Evolutionary conservation across 1,140 invertebrate genomes (phyloP), one percentile per base, ranked within the genome.

Genomic region (Neocloeon triangulifer): DNA sequence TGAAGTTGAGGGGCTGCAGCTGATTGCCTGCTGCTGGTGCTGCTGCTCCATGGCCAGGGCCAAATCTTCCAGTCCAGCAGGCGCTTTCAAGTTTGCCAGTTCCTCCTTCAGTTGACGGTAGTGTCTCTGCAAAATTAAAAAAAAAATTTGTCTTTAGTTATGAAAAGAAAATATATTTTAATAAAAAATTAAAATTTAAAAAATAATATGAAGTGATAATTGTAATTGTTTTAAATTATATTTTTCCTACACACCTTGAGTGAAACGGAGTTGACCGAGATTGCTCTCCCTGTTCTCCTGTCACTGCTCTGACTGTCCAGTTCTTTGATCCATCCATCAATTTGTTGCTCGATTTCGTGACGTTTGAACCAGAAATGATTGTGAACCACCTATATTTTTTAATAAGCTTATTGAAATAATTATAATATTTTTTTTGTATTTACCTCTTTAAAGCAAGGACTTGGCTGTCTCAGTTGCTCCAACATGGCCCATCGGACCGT

Each of bases 401-500:
- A 23, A 23, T 8, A 23, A 23, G 19, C 25, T 19, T 30, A 19
- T 18, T 36, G n/a, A 5, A 41, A 13, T 2, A 22, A 19, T 20
- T 25, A 14, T 18, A 4, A 34, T 22, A 9, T 25, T 16, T 9
- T 25, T 25, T 17, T 5, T 27, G 32, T 34, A 45, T 46, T 46
- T 52, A 84, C 79, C 56, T 88, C 79, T 57, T 78, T 81, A 48
- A 95, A 92, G 56, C 84, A 89, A n/a, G 78, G 69, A 42, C 79
- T 78, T 2, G 86, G 84, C 56, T 84, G 84, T 38, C 71, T 57
- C 37, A 94, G 68, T 51, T 91, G 84, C 53, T 94, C 86, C 27
- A 92, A 60, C 78, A 95, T 94, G 23, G 85, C 89, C 84, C 86
- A 95, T 48, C 82, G 75, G 21, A 88, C 79, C 32, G 82, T 91